Conservation (phyloP, 2,113 vertebrate genomes). For the Malurus melanocephalus region DNA sequence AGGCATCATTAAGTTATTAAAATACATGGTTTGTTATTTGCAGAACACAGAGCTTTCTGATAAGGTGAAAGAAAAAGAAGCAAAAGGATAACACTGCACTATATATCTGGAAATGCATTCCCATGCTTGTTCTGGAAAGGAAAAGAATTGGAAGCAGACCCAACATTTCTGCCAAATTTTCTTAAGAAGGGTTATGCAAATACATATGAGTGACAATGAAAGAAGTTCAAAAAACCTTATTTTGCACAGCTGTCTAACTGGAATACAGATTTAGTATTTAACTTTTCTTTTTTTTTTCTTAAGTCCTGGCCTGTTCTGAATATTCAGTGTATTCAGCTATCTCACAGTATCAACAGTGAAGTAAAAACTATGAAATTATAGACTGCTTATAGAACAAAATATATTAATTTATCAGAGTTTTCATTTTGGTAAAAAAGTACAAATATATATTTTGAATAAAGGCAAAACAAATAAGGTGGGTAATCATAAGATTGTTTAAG, state of each 20-base stretch:
- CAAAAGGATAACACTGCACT: background rate
- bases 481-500: background rate
- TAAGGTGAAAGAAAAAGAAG: background rate
- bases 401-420: background rate
- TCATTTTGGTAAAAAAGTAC: background rate
- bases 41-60: background rate
- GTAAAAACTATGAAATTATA: background rate
- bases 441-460: background rate
- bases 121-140: background rate
- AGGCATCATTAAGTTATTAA: conserved; percentile 49
- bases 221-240: conserved; percentile 2
- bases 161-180: background rate
- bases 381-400: background rate
- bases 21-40: conserved; percentile 4
- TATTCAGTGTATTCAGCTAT: background rate
- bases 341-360: background rate
- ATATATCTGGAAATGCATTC: background rate
- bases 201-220: background rate
- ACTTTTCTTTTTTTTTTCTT: background rate
- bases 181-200: background rate
- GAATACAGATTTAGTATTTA: background rate
- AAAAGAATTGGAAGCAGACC: background rate
- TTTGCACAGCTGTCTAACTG: background rate
- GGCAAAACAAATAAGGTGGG: background rate
- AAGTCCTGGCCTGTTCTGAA: background rate